These are phyloP conservation scores for Hirtodrosophila trivittata DNA, from an alignment of 2,888 invertebrate genomes.

Conservation along the genomic window DNA sequence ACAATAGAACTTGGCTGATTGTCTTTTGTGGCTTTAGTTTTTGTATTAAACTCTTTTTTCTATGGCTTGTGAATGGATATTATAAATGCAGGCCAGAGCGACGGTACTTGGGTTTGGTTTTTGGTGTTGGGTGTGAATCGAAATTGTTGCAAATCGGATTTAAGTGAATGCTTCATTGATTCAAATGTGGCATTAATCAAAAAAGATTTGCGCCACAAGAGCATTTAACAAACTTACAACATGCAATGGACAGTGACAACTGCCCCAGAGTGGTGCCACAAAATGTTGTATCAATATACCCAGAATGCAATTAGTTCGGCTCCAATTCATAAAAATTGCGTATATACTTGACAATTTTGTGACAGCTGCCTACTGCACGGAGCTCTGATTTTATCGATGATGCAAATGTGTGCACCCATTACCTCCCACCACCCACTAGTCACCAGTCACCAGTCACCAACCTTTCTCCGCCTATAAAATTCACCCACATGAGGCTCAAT, in stretches of 20 bases:
- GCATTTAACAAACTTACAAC: conserved; percentile 33
- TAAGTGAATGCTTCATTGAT: conserved; percentile 51
- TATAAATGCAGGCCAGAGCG: background rate
- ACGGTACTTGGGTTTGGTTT: too few relatives aligned
- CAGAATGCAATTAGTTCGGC: conserved; percentile 78
- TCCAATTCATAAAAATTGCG: conserved; percentile 69
- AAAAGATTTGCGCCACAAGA: conserved; percentile 44
- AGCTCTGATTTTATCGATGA: background rate
- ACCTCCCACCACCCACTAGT: too few relatives aligned
- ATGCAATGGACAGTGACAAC: conserved; percentile 29
- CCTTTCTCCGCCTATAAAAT: conserved; percentile 31
- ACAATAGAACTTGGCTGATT: conserved; percentile 64
- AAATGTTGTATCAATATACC: conserved; percentile 55
- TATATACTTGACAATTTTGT: conserved; percentile 51
- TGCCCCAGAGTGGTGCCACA: conserved; percentile 48
- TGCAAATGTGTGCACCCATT: background rate
- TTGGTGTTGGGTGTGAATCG: conserved; percentile 36
- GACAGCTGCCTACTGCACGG: conserved; percentile 54
- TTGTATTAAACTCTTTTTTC: background rate
- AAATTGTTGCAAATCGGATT: conserved; percentile 38
- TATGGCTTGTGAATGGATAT: background rate
- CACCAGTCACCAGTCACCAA: too few relatives aligned
- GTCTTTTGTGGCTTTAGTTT: conserved; percentile 44
- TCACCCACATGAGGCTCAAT: conserved; percentile 37
- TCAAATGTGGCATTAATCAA: conserved; percentile 69